These are phyloP conservation scores for Bucorvus abyssinicus DNA, from an alignment of 2,797 vertebrate genomes.

Conservation along the genomic window DNA sequence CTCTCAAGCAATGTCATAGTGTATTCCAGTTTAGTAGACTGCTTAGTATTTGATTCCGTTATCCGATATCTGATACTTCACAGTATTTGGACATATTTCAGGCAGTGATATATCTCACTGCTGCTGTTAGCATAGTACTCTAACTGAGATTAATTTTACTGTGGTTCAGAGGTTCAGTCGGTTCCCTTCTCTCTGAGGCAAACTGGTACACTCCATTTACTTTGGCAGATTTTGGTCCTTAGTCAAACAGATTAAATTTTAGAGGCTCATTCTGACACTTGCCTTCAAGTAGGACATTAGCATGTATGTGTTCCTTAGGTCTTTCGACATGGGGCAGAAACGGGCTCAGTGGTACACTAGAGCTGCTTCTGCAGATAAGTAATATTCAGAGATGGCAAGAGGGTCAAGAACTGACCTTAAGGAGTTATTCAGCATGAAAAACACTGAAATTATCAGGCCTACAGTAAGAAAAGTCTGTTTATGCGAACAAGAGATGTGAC, in stretches of 20 bases:
- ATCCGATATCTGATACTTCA: neutral
- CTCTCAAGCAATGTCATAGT: neutral
- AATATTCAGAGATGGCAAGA: neutral
- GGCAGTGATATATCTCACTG: neutral
- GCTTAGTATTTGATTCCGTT: neutral
- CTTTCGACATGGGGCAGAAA: accelerated
- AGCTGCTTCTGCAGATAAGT: neutral
- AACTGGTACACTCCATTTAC: neutral
- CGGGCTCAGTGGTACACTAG: neutral
- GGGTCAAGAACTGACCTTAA: neutral
- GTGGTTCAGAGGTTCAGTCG: neutral
- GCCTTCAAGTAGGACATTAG: neutral
- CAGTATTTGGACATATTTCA: neutral
- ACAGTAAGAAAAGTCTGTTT: neutral
- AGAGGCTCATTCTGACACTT: neutral
- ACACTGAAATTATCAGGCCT: neutral
- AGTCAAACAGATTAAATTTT: neutral
- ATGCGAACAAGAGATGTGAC: neutral
- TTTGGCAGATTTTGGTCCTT: neutral
- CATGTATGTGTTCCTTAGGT: neutral
- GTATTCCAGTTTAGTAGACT: neutral
- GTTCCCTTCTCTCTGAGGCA: neutral
- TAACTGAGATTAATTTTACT: neutral
- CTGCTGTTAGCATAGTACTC: neutral
- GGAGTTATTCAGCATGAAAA: neutral